Base-by-base conservation (phyloP, 2,797 vertebrate genomes). In the Leptatherina wallacei region DNA sequence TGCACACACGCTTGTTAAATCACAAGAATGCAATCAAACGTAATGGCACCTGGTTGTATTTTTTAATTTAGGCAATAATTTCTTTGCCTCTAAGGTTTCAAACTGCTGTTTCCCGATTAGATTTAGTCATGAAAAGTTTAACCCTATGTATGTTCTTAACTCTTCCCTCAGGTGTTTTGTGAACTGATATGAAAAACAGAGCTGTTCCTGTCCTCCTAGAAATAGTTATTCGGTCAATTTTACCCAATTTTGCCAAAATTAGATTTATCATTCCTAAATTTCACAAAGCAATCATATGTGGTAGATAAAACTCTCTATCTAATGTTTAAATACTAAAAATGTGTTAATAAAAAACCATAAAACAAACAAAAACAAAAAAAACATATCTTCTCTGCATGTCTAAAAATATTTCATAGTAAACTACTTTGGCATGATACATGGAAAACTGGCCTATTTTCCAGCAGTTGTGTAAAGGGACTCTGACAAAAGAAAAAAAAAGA, bases 391-490 rank as follows among this genome's bases (percentile, higher is more conserved):
- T 76, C 44, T 61, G 29, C n/a, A 61, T 56, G 55, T 57, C 11
- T 65, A 65, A 3, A 76, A 56, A 64, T 64, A 40, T 60, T 71
- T 52, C 35, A 18, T 70, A 79, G 61, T 52, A 62, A 73, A 83
- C 27, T 52, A 47, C 36, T 73, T 74, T 87, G 77, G 70, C 61
- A 57, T 2, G 1, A 32, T 16, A 16, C 40, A 13, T 71, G 80
- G 81, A 87, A 89, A 85, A 63, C 52, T 24, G 44, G 68, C 42
- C 71, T 2, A 71, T 84, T 83, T 86, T 86, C 81, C 71, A 83
- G 36, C 38, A 58, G 40, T 54, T 72, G 35, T 66, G 71, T 69
- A 75, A 81, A 59, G 58, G 70, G 64, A 73, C 80, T 40, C 71
- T 61, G 54, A 60, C 3, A 14, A 33, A 16, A 35, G 76, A 71